Conservation (phyloP, 2,113 vertebrate species). For the Caloenas nicobarica region DNA sequence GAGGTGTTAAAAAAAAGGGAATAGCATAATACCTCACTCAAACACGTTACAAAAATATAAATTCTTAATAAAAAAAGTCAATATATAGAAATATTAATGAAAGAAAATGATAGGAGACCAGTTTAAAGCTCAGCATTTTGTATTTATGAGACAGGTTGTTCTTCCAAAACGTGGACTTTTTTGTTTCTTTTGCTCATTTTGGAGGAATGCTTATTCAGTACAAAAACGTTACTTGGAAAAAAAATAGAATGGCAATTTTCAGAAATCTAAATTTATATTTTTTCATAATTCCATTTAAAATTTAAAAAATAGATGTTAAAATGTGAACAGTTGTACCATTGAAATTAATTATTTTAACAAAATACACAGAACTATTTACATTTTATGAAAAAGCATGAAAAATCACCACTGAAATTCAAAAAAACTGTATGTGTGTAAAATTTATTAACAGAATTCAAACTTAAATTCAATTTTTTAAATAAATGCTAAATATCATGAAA, state of each 20-base stretch:
- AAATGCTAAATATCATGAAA: background rate
- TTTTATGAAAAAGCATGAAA: background rate
- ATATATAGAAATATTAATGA: background rate
- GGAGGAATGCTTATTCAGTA: rapidly evolving
- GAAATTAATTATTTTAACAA: background rate
- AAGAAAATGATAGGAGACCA: background rate
- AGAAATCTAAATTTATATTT: background rate
- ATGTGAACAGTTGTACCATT: too few species aligned
- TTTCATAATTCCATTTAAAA: background rate
- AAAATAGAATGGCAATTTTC: background rate
- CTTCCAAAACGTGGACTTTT: background rate
- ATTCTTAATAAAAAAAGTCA: background rate
- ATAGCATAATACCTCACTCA: background rate
- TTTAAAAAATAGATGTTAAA: background rate
- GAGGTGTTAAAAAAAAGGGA: background rate
- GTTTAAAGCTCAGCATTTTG: background rate
- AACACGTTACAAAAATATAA: background rate
- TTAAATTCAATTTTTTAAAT: background rate
- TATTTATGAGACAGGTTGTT: background rate
- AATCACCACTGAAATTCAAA: background rate
- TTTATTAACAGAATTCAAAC: background rate
- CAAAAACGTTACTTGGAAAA: background rate
- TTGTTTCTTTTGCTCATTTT: background rate
- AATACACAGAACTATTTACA: background rate
- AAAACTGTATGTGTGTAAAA: background rate